These are phyloP conservation scores for Pharmacophagus antenor DNA, from an alignment of 2,888 invertebrate species.

Conservation along the genomic window DNA sequence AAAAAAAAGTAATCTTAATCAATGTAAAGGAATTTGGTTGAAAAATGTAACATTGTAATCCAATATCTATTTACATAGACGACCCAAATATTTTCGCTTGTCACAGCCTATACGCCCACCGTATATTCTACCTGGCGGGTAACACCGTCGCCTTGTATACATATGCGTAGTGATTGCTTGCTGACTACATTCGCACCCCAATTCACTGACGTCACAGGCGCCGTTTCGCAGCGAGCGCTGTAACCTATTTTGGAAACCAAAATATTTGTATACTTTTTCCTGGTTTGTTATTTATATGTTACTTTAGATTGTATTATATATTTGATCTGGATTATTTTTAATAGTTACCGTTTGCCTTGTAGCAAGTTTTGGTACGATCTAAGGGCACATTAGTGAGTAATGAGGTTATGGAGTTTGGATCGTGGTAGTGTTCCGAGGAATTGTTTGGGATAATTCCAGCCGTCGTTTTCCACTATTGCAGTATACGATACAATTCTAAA, in stretches of 20 bases:
- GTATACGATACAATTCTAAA: too few species aligned
- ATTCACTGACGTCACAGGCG: slow-evolving; percentile 15
- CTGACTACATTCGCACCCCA: slow-evolving; percentile 18
- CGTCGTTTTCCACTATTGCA: too few species aligned
- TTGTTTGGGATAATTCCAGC: too few species aligned
- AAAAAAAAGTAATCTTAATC: too few species aligned
- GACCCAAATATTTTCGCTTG: slow-evolving; percentile 22
- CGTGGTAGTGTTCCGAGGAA: too few species aligned
- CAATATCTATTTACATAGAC: slow-evolving; percentile 21
- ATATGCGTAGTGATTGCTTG: slow-evolving; percentile 22
- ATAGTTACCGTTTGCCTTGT: too few species aligned
- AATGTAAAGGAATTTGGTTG: too few species aligned
- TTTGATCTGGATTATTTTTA: background rate
- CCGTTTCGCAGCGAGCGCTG: slow-evolving; percentile 11
- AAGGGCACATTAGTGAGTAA: too few species aligned
- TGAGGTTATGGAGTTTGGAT: too few species aligned
- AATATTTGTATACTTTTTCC: slow-evolving; percentile 15
- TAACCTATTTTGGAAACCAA: slow-evolving; percentile 12
- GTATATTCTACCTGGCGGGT: slow-evolving; percentile 14
- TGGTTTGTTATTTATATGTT: background rate
- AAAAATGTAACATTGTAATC: background rate
- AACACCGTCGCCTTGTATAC: slow-evolving; percentile 23
- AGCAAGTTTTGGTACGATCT: too few species aligned
- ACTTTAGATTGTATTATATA: background rate
- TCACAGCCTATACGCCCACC: slow-evolving; percentile 11